Percentiles rank a stretch among this genome's conserved stretches.
These are phyloP conservation scores for Iphiclides podalirius DNA, from an alignment of 2,888 invertebrate species.

Conservation along the genomic window DNA sequence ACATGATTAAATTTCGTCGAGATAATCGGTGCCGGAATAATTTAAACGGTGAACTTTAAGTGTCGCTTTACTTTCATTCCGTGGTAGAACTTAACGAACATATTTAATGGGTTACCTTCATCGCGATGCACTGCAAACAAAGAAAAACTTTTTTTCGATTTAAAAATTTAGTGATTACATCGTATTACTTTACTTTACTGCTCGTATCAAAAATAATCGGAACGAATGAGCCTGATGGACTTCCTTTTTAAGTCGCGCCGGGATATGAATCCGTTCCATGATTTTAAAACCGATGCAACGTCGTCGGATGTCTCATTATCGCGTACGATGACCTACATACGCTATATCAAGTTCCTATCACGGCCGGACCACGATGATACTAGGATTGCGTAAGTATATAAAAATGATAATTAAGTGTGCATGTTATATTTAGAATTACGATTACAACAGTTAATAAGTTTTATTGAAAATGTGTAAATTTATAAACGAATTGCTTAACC, in stretches of 20 bases:
- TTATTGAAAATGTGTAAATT: background rate
- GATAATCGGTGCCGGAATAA: background rate
- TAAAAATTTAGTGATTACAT: too few relatives aligned
- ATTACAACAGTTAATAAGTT: too few relatives aligned
- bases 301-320: slow-evolving; percentile 51
- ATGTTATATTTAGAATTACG: too few relatives aligned
- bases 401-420: too few relatives aligned
- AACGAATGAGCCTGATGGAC: slow-evolving; percentile 24
- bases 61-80: too few relatives aligned
- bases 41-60: too few relatives aligned
- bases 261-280: slow-evolving; percentile 44
- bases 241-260: slow-evolving; percentile 34
- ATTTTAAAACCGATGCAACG: slow-evolving; percentile 50
- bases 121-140: too few relatives aligned
- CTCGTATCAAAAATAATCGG: background rate
- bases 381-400: slow-evolving; percentile 14
- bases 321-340: slow-evolving; percentile 45
- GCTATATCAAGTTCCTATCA: slow-evolving; percentile 46
- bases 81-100: too few relatives aligned
- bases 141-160: too few relatives aligned
- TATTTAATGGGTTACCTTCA: too few relatives aligned
- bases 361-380: slow-evolving; percentile 38
- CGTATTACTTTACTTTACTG: too few relatives aligned
- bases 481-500: too few relatives aligned
- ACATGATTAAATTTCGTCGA: slow-evolving; percentile 33